These are phyloP conservation scores for Argyresthia goedartella DNA, from an alignment of 2,888 invertebrate genomes.

Conservation along the genomic window DNA sequence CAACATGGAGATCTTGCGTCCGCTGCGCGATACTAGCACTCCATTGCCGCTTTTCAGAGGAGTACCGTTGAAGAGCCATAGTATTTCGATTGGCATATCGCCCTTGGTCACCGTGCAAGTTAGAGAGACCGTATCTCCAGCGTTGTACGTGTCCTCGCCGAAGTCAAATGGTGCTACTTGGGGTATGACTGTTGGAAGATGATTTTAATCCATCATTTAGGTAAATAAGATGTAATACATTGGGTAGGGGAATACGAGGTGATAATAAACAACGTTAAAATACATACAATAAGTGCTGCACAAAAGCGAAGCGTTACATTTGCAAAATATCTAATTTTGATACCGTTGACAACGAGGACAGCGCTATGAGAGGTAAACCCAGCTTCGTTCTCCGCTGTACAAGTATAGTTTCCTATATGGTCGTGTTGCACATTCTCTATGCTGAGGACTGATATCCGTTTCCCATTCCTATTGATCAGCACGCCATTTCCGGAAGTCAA, in stretches of 20 bases:
- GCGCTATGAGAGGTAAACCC: conserved; percentile 75
- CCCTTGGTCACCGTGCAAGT: conserved; percentile 77
- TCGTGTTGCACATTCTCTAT: conserved; percentile 72
- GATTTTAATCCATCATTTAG: background rate
- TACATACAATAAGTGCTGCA: conserved; percentile 5
- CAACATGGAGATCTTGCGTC: conserved; percentile 58
- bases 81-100: conserved; percentile 77
- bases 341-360: conserved; percentile 78
- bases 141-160: conserved; percentile 72
- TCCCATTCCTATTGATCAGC: conserved; percentile 71
- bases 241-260: background rate
- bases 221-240: background rate
- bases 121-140: conserved; percentile 74
- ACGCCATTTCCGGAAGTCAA: conserved; percentile 69
- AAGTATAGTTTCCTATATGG: conserved; percentile 75
- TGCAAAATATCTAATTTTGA: conserved; percentile 2
- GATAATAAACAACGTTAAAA: conserved; percentile 7
- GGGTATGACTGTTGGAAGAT: conserved; percentile 57
- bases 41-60: conserved; percentile 43
- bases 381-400: conserved; percentile 75
- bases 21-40: conserved; percentile 53
- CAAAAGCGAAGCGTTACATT: conserved; percentile 10
- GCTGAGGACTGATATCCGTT: conserved; percentile 77
- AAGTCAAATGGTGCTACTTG: conserved; percentile 75
- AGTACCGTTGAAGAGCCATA: conserved; percentile 68